Evolutionary conservation across 2,888 invertebrate genomes (phyloP).

Genomic region (Harpalus rufipes): DNA sequence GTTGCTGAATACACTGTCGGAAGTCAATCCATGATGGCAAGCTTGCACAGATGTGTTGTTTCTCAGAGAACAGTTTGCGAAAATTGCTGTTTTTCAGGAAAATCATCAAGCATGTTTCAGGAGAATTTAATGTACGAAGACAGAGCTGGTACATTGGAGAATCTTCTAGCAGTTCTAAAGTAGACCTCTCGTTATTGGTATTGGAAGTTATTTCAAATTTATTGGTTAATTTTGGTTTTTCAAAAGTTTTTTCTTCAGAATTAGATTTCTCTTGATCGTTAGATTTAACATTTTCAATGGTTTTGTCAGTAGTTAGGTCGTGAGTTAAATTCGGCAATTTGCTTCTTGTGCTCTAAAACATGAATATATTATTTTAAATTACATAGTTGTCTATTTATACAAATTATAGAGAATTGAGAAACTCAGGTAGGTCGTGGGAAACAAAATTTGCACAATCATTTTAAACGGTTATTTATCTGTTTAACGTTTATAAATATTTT

Average conservation of each 20-base stretch:
- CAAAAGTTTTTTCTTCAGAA: background rate
- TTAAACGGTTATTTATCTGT: too few species aligned
- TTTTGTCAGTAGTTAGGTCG: conserved; percentile 12
- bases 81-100: conserved; percentile 17
- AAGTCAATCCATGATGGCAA: conserved; percentile 8
- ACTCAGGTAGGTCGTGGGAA: too few species aligned
- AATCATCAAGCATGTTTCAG: background rate
- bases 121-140: conserved; percentile 3
- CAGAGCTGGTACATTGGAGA: conserved; percentile 16
- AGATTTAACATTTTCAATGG: conserved; percentile 2
- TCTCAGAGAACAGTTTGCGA: conserved; percentile 1
- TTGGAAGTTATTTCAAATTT: conserved; percentile 8
- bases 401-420: too few species aligned
- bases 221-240: background rate
- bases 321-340: conserved; percentile 2
- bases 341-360: conserved; percentile 11
- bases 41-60: conserved; percentile 20
- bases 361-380: background rate
- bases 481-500: too few species aligned
- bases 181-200: conserved; percentile 1
- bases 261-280: conserved; percentile 15
- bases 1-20: conserved; percentile 26
- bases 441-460: too few species aligned
- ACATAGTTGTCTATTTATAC: too few species aligned
- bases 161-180: conserved; percentile 19